phyloP scores from a whole-genome alignment of 2,888 invertebrate genomes.

The Neoaliturus tenellus region DNA sequence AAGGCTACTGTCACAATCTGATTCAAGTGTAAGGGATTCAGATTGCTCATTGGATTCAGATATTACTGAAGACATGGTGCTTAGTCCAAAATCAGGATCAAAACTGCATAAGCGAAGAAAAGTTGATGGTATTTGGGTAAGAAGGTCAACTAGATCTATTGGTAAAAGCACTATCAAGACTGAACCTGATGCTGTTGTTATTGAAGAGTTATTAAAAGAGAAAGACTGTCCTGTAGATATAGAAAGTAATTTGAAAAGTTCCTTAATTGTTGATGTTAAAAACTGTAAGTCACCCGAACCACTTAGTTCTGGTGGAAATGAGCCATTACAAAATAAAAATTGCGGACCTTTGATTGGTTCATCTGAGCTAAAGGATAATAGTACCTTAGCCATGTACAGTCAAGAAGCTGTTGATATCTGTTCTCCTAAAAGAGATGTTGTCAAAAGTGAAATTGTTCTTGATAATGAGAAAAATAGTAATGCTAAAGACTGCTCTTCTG shows the following conservation, averaged over 20 bases:
- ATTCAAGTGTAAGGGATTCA: slow-evolving; percentile 40
- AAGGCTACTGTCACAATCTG: not conserved
- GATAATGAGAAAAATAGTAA: not conserved
- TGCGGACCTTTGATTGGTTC: not conserved
- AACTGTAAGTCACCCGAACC: not conserved
- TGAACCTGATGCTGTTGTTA: slow-evolving; percentile 57
- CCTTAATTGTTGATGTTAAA: slow-evolving; percentile 30
- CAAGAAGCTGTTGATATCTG: not conserved
- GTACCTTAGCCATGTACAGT: not conserved
- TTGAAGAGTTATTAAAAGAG: slow-evolving; percentile 49
- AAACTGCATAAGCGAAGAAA: slow-evolving; percentile 42
- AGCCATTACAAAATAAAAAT: not conserved
- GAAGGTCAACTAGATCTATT: slow-evolving; percentile 49
- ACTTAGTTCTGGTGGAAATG: not conserved
- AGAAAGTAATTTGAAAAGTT: slow-evolving; percentile 24
- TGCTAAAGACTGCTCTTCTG: not conserved
- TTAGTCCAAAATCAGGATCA: slow-evolving; percentile 3
- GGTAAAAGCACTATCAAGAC: slow-evolving; percentile 28
- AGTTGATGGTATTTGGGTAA: slow-evolving; percentile 44
- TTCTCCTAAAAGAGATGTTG: not conserved
- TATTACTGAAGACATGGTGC: not conserved
- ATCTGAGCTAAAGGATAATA: not conserved
- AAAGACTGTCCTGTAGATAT: slow-evolving; percentile 10
- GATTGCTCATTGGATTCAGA: slow-evolving; percentile 37
- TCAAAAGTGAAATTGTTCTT: not conserved